Base-by-base conservation (phyloP, 2,888 invertebrate genomes). In the Nycteola revayana region DNA sequence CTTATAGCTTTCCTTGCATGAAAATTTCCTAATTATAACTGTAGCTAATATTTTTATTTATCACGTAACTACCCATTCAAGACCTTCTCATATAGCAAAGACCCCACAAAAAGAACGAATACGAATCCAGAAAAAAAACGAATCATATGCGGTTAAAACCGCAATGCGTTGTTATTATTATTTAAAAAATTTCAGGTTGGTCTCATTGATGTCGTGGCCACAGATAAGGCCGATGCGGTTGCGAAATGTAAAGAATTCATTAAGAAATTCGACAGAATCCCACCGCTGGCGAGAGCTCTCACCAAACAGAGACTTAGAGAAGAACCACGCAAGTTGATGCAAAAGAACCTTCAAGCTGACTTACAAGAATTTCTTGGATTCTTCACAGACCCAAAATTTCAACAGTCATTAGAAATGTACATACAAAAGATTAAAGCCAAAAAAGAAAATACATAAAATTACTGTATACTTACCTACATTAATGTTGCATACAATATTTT, bases 121-220 rank as follows among this genome's bases (percentile, higher is more conserved):
- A n/a, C n/a, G n/a, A n/a, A n/a, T n/a, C n/a, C n/a, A n/a, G n/a
- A n/a, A n/a, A n/a, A n/a, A n/a, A n/a, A n/a, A n/a, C n/a, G n/a
- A n/a, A n/a, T n/a, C n/a, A n/a, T n/a, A n/a, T n/a, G n/a, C n/a
- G n/a, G n/a, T n/a, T n/a, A n/a, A n/a, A n/a, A n/a, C n/a, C n/a
- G n/a, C n/a, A n/a, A n/a, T n/a, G n/a, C n/a, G n/a, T n/a, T n/a
- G 5, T 14, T 3, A 3, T 14, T 14, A n/a, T n/a, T n/a, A n/a
- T n/a, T n/a, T n/a, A n/a, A n/a, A n/a, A n/a, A n/a, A n/a, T 14
- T 14, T 14, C 14, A 89, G 87, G 87, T 94, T 21, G 95, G 95
- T 1, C 79, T 96, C 0, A 90, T 97, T 2, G 96, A 97, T 80
- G 94, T 94, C 74, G 61, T 92, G 11, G 95, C 92, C 1, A 69